phyloP scores from a whole-genome alignment of 1,140 invertebrate species.

The Drosophila melanogaster region DNA sequence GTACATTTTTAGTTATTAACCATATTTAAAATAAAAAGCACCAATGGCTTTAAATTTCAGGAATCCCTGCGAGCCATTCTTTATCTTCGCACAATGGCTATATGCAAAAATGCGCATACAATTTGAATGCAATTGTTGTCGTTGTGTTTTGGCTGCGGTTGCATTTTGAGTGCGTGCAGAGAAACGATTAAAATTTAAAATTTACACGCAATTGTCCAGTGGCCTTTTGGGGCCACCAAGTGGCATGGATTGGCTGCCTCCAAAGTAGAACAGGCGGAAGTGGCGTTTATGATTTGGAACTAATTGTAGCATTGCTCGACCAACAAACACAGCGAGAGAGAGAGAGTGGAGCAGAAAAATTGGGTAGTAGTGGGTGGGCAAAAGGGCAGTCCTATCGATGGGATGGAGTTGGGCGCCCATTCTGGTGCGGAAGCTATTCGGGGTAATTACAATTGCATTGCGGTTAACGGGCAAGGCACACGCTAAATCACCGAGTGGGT shows the following conservation, averaged over 20 bases:
- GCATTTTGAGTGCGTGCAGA: constrained; percentile 58
- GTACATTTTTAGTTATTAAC: background rate
- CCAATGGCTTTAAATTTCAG: background rate
- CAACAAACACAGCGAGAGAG: constrained; percentile 61
- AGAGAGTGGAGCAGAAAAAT: constrained; percentile 36
- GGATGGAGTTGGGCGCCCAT: constrained; percentile 6
- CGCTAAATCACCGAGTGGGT: constrained; percentile 71
- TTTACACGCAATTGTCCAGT: constrained; percentile 72
- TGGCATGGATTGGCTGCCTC: background rate
- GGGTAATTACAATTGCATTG: constrained; percentile 82
- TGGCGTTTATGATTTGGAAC: constrained; percentile 80
- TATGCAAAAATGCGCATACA: constrained; percentile 28
- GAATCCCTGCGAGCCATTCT: background rate
- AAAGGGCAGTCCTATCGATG: background rate
- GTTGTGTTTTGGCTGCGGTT: constrained; percentile 45
- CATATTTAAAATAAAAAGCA: background rate
- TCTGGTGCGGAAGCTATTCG: constrained; percentile 67
- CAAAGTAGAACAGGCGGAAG: constrained; percentile 63
- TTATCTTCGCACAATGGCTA: constrained; percentile 21
- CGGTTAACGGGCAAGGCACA: constrained; percentile 74
- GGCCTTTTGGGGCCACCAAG: constrained; percentile 6
- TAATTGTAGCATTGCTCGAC: constrained; percentile 70
- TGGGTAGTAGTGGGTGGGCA: background rate
- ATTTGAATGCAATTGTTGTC: constrained; percentile 56
- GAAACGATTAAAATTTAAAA: constrained; percentile 80